phyloP scores from a whole-genome alignment of 2,888 invertebrate genomes.

The Miltochrista miniata region DNA sequence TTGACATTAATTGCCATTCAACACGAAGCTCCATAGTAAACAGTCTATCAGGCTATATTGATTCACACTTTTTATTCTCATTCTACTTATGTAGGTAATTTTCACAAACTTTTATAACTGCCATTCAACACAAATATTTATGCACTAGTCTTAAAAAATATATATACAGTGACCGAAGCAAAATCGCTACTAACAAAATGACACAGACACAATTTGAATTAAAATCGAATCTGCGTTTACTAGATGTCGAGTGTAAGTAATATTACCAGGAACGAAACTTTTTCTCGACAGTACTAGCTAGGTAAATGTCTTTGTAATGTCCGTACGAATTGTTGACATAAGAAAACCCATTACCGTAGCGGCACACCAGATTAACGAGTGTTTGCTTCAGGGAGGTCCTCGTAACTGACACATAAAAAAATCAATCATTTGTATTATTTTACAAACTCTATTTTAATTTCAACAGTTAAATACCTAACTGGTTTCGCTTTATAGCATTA shows the following conservation, averaged over 20 bases:
- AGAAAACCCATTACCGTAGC: slow-evolving; percentile 65
- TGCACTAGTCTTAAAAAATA: slow-evolving; percentile 4
- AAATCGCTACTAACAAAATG: slow-evolving; percentile 7
- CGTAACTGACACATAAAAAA: slow-evolving; percentile 50
- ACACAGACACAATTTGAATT: slow-evolving; percentile 8
- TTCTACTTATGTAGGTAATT: too few relatives aligned
- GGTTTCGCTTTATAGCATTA: too few relatives aligned
- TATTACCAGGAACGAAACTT: slow-evolving; percentile 3
- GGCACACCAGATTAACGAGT: slow-evolving; percentile 64
- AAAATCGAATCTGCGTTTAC: slow-evolving; percentile 5
- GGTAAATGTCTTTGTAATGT: slow-evolving; percentile 32
- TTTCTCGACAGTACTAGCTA: slow-evolving; percentile 18
- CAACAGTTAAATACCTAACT: too few relatives aligned
- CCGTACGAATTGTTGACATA: slow-evolving; percentile 61
- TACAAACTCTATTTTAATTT: too few relatives aligned
- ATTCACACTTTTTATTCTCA: too few relatives aligned
- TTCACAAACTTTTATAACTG: too few relatives aligned
- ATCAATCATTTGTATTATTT: too few relatives aligned
- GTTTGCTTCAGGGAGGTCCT: slow-evolving; percentile 49
- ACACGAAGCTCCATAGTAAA: too few relatives aligned
- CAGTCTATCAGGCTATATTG: too few relatives aligned
- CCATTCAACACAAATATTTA: too few relatives aligned
- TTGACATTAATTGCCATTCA: background rate
- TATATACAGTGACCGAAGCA: background rate
- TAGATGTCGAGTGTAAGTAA: background rate